Evolutionary conservation across 2,888 invertebrate species (phyloP).

Genomic region (Pterostichus madidus): DNA sequence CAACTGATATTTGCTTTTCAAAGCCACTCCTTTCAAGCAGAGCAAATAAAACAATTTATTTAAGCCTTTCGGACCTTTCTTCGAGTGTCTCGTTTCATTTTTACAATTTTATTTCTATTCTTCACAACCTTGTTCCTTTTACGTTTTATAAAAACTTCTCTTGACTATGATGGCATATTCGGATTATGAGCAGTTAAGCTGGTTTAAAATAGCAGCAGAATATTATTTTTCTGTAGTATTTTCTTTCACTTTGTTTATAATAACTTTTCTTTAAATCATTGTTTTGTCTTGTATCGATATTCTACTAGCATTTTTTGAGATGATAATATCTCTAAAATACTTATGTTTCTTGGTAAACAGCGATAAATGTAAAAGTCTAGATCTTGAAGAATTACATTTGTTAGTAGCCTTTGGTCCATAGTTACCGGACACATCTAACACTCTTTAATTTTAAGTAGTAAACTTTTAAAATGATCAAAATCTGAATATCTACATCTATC

Average conservation of each 20-base stretch:
- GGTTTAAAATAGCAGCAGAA: not conserved
- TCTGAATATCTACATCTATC: constrained; percentile 12
- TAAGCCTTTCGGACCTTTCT: constrained; percentile 54
- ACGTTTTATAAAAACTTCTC: constrained; percentile 24
- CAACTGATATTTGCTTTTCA: constrained; percentile 30
- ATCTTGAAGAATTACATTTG: not conserved
- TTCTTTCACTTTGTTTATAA: too few species aligned
- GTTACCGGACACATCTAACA: constrained; percentile 24
- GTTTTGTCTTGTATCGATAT: too few species aligned
- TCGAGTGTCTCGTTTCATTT: constrained; percentile 31
- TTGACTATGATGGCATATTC: not conserved
- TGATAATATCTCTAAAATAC: not conserved
- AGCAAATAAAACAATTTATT: constrained; percentile 25
- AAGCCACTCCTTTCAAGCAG: constrained; percentile 38
- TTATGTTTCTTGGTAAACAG: constrained; percentile 11
- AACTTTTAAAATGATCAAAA: not conserved
- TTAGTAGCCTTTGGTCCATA: constrained; percentile 34
- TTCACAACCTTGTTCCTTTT: constrained; percentile 52
- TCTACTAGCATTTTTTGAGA: too few species aligned
- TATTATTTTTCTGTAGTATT: not conserved
- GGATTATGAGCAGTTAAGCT: constrained; percentile 6
- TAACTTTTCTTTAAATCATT: too few species aligned
- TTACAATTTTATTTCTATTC: constrained; percentile 16
- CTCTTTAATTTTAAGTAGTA: not conserved
- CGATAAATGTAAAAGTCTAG: constrained; percentile 38